phyloP scores from a whole-genome alignment of 2,888 invertebrate genomes.

The Oegoconia quadripuncta region DNA sequence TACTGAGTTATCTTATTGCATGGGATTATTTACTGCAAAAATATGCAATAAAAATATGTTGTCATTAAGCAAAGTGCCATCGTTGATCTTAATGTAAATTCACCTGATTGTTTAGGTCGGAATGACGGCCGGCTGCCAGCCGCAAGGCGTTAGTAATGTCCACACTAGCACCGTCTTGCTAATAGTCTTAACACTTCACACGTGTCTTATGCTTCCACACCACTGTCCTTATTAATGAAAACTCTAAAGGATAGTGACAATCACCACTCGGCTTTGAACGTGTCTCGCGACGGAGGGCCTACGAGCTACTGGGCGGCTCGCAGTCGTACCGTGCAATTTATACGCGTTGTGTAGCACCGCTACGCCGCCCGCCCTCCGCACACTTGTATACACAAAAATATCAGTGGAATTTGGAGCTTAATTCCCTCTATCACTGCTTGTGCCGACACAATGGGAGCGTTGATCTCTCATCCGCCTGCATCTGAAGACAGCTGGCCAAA shows the following conservation, averaged over 20 bases:
- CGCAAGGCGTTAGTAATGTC: conserved; percentile 14
- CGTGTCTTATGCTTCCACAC: conserved; percentile 22
- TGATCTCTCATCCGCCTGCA: conserved; percentile 62
- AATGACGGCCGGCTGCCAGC: conserved; percentile 1
- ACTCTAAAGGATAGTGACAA: conserved; percentile 19
- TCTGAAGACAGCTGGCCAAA: conserved; percentile 57
- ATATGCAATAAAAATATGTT: no score
- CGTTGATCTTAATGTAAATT: not conserved
- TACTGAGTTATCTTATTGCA: not conserved
- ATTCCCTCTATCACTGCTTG: conserved; percentile 71
- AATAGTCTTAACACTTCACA: conserved; percentile 45
- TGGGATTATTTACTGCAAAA: no score
- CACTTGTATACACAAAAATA: conserved; percentile 68
- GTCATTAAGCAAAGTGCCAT: no score
- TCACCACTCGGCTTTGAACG: conserved; percentile 24
- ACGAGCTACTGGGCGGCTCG: conserved; percentile 67
- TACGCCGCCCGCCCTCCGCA: conserved; percentile 60
- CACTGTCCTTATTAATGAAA: conserved; percentile 36
- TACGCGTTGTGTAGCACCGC: conserved; percentile 46
- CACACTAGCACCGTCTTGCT: conserved; percentile 22
- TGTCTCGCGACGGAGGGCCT: conserved; percentile 36
- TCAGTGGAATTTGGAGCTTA: conserved; percentile 70
- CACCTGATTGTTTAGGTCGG: conserved; percentile 1
- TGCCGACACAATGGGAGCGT: conserved; percentile 72
- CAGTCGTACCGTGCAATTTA: conserved; percentile 57